Conservation (phyloP, 2,797 vertebrate species). For the Vultur gryphus region DNA sequence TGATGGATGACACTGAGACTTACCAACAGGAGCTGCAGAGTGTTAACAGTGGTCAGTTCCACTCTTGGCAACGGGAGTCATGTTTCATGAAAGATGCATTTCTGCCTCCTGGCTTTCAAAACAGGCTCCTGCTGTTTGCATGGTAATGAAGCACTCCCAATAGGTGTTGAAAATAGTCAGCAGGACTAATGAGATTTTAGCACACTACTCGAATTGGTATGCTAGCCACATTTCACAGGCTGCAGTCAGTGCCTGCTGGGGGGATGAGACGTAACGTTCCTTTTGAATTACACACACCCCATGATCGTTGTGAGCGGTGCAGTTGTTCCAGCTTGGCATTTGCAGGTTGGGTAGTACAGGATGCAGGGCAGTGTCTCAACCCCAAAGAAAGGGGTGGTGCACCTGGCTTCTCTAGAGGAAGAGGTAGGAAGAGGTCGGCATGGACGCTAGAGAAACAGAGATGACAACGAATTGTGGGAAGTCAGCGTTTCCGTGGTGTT, state of each 20-base stretch:
- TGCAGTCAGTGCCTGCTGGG: not conserved
- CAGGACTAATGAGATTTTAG: not conserved
- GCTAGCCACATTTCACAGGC: not conserved
- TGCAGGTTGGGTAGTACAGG: not conserved
- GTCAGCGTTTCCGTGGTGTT: not conserved
- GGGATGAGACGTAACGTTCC: not conserved
- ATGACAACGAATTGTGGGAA: not conserved
- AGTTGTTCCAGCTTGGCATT: not conserved
- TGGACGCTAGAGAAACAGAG: accelerated
- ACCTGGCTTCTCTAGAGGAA: not conserved
- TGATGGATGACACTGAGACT: not conserved
- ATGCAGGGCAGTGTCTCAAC: not conserved
- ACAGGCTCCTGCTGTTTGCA: not conserved
- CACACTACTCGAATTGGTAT: not conserved
- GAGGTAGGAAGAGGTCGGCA: not conserved
- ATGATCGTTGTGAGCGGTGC: accelerated
- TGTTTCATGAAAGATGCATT: not conserved
- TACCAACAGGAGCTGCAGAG: not conserved
- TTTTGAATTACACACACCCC: not conserved
- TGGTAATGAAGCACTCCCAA: not conserved
- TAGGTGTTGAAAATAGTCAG: not conserved
- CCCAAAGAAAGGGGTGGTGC: not conserved
- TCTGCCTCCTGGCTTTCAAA: not conserved
- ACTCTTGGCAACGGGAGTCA: not conserved
- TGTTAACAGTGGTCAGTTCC: not conserved